Evolutionary conservation across 2,888 invertebrate species (phyloP).

Genomic region (Mythimna ferrago): DNA sequence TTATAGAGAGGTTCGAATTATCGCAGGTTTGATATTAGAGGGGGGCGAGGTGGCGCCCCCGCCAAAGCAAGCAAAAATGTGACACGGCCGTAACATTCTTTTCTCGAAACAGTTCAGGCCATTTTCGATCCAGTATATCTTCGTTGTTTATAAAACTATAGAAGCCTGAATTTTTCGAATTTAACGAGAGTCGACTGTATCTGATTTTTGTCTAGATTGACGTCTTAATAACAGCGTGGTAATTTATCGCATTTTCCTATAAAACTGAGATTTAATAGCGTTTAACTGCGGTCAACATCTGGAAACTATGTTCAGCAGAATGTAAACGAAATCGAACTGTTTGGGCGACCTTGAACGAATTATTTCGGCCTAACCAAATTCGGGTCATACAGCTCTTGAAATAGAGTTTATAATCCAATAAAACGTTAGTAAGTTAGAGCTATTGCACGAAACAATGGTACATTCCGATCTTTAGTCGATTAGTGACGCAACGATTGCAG

Average conservation of each 20-base stretch:
- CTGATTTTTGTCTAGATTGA: no score
- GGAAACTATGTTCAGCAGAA: slow-evolving; percentile 41
- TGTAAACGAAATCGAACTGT: slow-evolving; percentile 61
- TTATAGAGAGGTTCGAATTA: no score
- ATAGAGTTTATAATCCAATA: slow-evolving; percentile 62
- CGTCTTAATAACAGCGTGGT: background rate
- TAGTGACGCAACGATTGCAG: slow-evolving; percentile 75
- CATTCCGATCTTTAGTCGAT: slow-evolving; percentile 78
- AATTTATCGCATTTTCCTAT: background rate
- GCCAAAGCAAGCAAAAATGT: no score
- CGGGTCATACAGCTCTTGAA: slow-evolving; percentile 17
- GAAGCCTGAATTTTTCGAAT: no score
- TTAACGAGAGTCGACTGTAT: no score
- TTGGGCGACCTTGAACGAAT: slow-evolving; percentile 68
- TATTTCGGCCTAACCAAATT: slow-evolving; percentile 35
- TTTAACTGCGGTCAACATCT: slow-evolving; percentile 37
- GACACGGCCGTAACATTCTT: no score
- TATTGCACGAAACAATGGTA: slow-evolving; percentile 74
- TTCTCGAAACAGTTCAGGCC: no score
- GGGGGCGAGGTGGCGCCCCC: no score
- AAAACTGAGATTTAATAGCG: background rate
- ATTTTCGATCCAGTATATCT: no score
- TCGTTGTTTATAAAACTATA: no score
- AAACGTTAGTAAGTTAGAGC: slow-evolving; percentile 49
- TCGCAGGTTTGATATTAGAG: no score